These are phyloP conservation scores for Phoenoteleia sp. DNA, from an alignment of 2,888 invertebrate species.

Conservation along the genomic window DNA sequence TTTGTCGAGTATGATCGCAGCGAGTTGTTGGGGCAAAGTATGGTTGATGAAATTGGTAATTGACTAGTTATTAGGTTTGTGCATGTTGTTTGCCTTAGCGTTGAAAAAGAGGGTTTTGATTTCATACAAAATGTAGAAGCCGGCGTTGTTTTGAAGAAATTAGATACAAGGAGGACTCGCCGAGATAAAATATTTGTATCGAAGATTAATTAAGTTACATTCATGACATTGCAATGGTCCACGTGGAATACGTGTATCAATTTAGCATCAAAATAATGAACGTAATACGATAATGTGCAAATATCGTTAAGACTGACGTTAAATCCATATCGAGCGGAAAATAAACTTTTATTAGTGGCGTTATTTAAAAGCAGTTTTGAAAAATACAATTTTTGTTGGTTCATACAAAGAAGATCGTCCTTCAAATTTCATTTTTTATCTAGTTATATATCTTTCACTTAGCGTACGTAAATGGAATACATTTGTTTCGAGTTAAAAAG, in stretches of 20 bases:
- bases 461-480: no score
- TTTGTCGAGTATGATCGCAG: conserved; percentile 13
- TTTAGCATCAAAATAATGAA: conserved; percentile 5
- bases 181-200: conserved; percentile 10
- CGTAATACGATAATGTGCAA: conserved; percentile 4
- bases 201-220: conserved; percentile 18
- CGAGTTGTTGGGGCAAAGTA: conserved; percentile 31
- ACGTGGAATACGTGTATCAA: conserved; percentile 2
- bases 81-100: conserved; percentile 21
- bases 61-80: conserved; percentile 41
- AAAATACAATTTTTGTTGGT: no score
- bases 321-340: neutral
- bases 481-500: conserved; percentile 4
- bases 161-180: conserved; percentile 9
- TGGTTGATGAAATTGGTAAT: conserved; percentile 45
- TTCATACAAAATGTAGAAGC: neutral
- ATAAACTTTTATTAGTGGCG: no score
- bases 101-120: conserved; percentile 6
- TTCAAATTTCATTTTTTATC: no score
- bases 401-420: no score
- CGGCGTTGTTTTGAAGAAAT: conserved; percentile 8
- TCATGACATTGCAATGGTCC: neutral
- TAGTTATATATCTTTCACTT: no score
- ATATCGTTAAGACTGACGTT: neutral
- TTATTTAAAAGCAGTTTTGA: no score